Conservation (phyloP, 2,888 invertebrate species). For the Tigriopus californicus region DNA sequence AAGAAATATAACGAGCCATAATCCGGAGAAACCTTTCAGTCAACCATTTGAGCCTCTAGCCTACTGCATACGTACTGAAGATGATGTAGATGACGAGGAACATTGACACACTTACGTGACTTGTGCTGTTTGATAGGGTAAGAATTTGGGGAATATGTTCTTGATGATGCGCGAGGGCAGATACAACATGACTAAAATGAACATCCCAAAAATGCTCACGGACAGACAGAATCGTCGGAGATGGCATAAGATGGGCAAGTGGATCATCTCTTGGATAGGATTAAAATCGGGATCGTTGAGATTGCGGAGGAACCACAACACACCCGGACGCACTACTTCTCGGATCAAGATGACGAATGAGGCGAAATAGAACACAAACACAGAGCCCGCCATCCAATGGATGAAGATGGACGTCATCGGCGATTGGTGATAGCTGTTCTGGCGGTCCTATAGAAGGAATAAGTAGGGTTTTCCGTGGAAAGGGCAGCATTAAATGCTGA, state of each 20-base stretch:
- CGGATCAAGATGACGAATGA: conserved; percentile 79
- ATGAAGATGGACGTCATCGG: conserved; percentile 95
- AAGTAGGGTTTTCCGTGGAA: neutral
- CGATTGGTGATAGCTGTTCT: conserved; percentile 25
- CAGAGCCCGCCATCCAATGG: conserved; percentile 98
- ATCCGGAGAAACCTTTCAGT: too few relatives aligned
- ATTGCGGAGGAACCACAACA: conserved; percentile 92
- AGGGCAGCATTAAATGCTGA: neutral
- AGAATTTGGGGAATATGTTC: conserved; percentile 57
- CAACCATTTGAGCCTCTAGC: too few relatives aligned
- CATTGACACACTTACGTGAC: conserved; percentile 27
- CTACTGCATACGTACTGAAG: too few relatives aligned
- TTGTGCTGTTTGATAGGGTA: conserved; percentile 77
- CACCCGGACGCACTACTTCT: conserved; percentile 87
- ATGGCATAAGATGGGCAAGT: conserved; percentile 76
- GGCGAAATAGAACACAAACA: conserved; percentile 95
- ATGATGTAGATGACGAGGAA: too few relatives aligned
- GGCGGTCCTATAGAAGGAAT: neutral
- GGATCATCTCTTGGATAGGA: conserved; percentile 97
- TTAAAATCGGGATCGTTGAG: conserved; percentile 98
- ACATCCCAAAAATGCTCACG: conserved; percentile 85
- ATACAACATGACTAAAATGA: conserved; percentile 88
- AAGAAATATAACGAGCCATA: too few relatives aligned
- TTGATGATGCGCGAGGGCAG: conserved; percentile 73
- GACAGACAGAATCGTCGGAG: conserved; percentile 75